phyloP scores from a whole-genome alignment of 2,888 invertebrate genomes.

The Xestia c-nigrum region DNA sequence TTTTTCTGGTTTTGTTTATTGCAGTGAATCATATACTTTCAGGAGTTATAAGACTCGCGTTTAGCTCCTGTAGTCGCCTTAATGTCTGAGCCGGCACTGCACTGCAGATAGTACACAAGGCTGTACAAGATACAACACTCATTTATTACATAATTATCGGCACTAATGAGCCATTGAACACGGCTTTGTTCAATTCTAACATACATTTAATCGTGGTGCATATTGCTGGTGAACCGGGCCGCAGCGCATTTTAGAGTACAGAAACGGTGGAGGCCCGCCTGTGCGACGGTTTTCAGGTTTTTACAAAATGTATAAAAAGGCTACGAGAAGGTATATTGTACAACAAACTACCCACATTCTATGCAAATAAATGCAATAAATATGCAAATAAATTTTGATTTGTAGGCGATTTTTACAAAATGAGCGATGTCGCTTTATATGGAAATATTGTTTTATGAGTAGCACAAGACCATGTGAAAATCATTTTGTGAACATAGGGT shows the following conservation, averaged over 20 bases:
- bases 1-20: too few species aligned
- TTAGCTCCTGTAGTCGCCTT: too few species aligned
- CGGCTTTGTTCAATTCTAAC: background rate
- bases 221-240: background rate
- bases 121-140: background rate
- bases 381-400: too few species aligned
- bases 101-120: constrained; percentile 1
- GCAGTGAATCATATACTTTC: too few species aligned
- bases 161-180: background rate
- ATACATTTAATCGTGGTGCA: background rate
- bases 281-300: too few species aligned
- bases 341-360: background rate
- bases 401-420: background rate
- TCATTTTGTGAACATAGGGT: too few species aligned
- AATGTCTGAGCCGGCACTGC: background rate
- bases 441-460: background rate
- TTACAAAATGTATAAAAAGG: background rate
- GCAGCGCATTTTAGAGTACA: background rate
- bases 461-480: background rate
- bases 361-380: background rate
- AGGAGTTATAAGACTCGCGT: too few species aligned
- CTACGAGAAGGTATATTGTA: too few species aligned
- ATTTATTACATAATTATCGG: constrained; percentile 1
- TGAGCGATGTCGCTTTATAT: background rate
- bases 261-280: background rate